phyloP scores from a whole-genome alignment of 2,113 vertebrate genomes.

The Datnioides undecimradiatus region DNA sequence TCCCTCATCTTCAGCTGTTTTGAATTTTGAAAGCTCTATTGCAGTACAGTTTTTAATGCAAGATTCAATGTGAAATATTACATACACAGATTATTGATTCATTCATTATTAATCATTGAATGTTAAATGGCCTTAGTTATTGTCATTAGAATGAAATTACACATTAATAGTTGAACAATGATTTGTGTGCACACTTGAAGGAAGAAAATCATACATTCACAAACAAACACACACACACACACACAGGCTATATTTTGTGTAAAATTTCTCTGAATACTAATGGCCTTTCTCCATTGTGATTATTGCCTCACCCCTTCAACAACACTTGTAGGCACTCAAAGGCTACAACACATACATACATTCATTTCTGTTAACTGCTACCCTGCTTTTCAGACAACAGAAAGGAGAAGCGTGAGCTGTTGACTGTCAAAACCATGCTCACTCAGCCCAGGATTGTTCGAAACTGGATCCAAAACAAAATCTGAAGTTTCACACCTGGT shows the following conservation, averaged over 20 bases:
- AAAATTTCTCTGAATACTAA: conserved; percentile 23
- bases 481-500: not conserved
- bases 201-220: too few relatives aligned
- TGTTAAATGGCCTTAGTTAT: too few relatives aligned
- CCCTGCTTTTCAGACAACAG: not conserved
- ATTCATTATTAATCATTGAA: too few relatives aligned
- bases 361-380: conserved; percentile 38
- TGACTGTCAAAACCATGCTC: not conserved
- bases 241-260: not conserved
- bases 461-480: not conserved
- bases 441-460: not conserved
- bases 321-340: too few relatives aligned
- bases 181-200: too few relatives aligned
- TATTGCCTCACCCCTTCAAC: not conserved
- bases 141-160: too few relatives aligned
- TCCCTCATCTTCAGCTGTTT: not conserved
- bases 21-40: not conserved
- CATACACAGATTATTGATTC: too few relatives aligned
- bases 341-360: too few relatives aligned
- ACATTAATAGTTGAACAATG: too few relatives aligned
- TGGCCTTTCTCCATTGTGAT: too few relatives aligned
- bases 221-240: too few relatives aligned
- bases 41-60: not conserved
- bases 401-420: not conserved
- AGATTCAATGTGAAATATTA: not conserved